Percentiles rank a stretch among this genome's conserved stretches.
Evolutionary conservation across 2,888 invertebrate genomes (phyloP).

Genomic region (Frankliniella intonsa): DNA sequence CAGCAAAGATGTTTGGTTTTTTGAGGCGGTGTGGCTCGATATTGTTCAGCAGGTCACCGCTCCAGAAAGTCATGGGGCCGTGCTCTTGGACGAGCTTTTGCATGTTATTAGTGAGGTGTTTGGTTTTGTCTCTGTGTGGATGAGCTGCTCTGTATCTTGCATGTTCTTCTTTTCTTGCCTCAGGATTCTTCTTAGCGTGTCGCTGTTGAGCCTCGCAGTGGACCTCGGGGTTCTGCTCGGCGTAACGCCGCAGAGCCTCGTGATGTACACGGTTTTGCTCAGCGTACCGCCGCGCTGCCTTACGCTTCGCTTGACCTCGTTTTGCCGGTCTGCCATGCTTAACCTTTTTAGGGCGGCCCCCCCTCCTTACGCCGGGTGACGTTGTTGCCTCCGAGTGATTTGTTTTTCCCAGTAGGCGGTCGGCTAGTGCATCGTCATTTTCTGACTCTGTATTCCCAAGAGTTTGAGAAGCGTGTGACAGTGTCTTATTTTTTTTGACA

Average conservation of each 20-base stretch:
- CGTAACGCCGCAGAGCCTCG: constrained; percentile 27
- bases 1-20: background rate
- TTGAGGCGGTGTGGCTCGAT: background rate
- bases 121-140: background rate
- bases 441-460: no score
- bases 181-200: background rate
- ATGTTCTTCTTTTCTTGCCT: background rate
- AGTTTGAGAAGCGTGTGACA: no score
- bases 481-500: no score
- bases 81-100: background rate
- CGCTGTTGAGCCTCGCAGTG: constrained; percentile 28
- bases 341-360: background rate
- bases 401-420: no score
- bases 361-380: no score
- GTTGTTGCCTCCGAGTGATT: no score
- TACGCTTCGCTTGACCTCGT: background rate
- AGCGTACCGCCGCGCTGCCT: background rate
- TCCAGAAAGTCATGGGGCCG: background rate
- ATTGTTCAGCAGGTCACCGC: background rate
- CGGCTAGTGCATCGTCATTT: no score
- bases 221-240: constrained; percentile 30
- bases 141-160: background rate
- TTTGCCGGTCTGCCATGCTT: background rate
- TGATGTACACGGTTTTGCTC: constrained; percentile 2
- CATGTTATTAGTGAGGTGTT: background rate